Evolutionary conservation across 2,888 invertebrate species (phyloP).

Genomic region (Campoplex nolae): DNA sequence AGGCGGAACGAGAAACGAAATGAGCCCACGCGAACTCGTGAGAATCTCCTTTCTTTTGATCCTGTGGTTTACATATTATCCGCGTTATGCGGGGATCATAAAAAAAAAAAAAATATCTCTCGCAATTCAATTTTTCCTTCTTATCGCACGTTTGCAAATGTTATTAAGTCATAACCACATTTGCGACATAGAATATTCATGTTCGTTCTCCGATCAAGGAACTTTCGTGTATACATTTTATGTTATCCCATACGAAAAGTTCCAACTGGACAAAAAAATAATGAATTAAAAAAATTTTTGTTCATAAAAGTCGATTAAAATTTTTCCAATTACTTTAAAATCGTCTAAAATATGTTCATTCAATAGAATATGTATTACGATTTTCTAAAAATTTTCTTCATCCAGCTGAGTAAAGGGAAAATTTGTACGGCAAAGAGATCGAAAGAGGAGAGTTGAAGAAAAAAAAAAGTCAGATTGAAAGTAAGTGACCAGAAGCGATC

Average conservation of each 20-base stretch:
- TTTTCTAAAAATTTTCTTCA: not conserved
- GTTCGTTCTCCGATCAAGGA: not conserved
- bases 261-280: not conserved
- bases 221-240: not conserved
- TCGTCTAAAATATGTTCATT: too few species aligned
- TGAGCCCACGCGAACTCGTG: conserved; percentile 48
- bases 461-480: conserved; percentile 23
- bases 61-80: conserved; percentile 21
- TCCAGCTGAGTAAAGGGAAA: not conserved
- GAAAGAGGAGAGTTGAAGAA: not conserved
- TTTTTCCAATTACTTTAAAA: too few species aligned
- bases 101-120: not conserved
- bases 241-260: not conserved
- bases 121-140: not conserved
- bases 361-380: too few species aligned
- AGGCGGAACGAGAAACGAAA: conserved; percentile 53
- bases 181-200: not conserved
- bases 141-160: not conserved
- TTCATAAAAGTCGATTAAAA: too few species aligned
- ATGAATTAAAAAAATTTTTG: not conserved
- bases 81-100: conserved; percentile 12
- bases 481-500: conserved; percentile 40
- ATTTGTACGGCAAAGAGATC: not conserved
- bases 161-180: not conserved
- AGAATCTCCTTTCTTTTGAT: conserved; percentile 43